These are phyloP conservation scores for Triops longicaudatus DNA, from an alignment of 1,140 invertebrate species.

Conservation along the genomic window DNA sequence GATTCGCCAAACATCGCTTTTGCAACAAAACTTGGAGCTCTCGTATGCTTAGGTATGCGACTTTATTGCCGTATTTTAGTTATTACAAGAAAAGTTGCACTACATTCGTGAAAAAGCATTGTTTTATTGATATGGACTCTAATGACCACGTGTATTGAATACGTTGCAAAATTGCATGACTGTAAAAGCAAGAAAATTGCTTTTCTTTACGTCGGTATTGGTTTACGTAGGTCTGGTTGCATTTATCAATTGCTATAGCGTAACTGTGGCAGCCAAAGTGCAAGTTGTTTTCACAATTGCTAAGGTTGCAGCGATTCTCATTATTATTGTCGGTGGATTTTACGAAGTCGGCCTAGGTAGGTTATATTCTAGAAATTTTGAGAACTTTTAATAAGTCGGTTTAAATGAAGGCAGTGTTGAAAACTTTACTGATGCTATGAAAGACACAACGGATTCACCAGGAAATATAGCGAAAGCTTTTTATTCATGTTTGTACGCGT, in stretches of 20 bases:
- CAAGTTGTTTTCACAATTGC: conserved; percentile 43
- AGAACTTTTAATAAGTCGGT: background rate
- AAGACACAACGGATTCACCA: conserved; percentile 37
- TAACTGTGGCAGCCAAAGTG: conserved; percentile 41
- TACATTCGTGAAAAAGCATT: too few species aligned
- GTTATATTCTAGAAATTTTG: background rate
- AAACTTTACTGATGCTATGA: conserved; percentile 39
- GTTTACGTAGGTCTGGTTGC: conserved; percentile 39
- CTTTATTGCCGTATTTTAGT: background rate
- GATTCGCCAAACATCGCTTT: background rate
- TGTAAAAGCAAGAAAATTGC: conserved; percentile 28
- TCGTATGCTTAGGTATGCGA: conserved; percentile 13
- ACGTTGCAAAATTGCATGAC: too few species aligned
- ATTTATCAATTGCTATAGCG: conserved; percentile 42
- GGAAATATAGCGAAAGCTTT: conserved; percentile 44
- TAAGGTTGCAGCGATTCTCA: conserved; percentile 41
- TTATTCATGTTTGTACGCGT: conserved; percentile 47
- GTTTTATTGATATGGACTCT: too few species aligned
- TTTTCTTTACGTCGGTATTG: conserved; percentile 34
- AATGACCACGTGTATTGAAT: too few species aligned
- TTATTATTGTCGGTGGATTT: conserved; percentile 42
- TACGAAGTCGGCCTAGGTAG: conserved; percentile 39
- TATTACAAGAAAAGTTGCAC: conserved; percentile 30
- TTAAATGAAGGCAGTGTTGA: conserved; percentile 33
- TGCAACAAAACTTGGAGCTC: background rate